phyloP scores from a whole-genome alignment of 2,888 invertebrate species.

The Hypolimnas misippus region DNA sequence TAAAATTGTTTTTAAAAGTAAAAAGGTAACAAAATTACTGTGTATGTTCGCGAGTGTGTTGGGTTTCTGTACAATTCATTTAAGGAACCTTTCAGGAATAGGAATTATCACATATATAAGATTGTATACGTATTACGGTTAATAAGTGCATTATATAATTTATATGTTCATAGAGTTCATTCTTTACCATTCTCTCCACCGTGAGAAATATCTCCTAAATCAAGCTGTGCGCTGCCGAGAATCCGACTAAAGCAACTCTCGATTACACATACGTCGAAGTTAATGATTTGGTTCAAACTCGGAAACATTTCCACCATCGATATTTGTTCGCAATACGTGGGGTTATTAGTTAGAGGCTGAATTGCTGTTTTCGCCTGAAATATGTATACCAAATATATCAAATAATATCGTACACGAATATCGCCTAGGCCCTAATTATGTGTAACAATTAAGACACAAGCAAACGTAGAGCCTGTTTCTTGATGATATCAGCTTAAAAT shows the following conservation, averaged over 20 bases:
- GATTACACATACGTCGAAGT: constrained; percentile 84
- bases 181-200: constrained; percentile 69
- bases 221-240: constrained; percentile 55
- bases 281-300: constrained; percentile 89
- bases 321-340: constrained; percentile 90
- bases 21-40: too few relatives aligned
- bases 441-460: too few relatives aligned
- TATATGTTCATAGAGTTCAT: not conserved
- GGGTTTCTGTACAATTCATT: too few relatives aligned
- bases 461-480: too few relatives aligned
- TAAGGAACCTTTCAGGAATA: too few relatives aligned
- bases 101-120: too few relatives aligned
- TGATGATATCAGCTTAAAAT: too few relatives aligned
- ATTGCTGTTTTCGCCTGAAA: constrained; percentile 86
- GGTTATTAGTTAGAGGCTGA: constrained; percentile 84
- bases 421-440: not conserved
- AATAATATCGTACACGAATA: not conserved
- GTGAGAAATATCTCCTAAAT: constrained; percentile 62
- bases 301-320: constrained; percentile 93
- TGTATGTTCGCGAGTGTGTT: too few relatives aligned
- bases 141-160: not conserved
- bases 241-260: constrained; percentile 73
- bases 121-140: too few relatives aligned
- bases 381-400: too few relatives aligned
- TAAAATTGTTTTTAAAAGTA: too few relatives aligned